Evolutionary conservation across 1,140 invertebrate species (phyloP), one percentile per base, ranked within the genome.

Genomic region (Halictus rubicundus): DNA sequence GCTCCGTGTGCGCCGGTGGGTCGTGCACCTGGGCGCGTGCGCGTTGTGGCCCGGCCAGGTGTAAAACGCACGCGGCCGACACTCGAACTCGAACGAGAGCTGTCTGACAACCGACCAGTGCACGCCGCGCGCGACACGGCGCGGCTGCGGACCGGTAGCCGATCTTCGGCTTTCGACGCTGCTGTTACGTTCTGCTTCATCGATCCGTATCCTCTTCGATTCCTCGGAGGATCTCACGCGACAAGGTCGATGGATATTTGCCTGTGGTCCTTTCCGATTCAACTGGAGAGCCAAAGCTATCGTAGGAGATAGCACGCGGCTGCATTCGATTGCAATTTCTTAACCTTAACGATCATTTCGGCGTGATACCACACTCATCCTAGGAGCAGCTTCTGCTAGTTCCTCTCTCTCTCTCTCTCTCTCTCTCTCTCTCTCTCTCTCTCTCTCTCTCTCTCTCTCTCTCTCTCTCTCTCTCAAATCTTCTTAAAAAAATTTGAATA

Each of bases 21-120:
- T 80, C 83, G 87, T 72, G 25, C 87, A 92, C 92, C 92, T 93
- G 92, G 73, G 88, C 91, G 91, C 92, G 83, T 89, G 92, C 92
- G 92, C 90, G 80, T 61, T 77, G 27, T 64, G 49, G 54, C 23
- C 14, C 32, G 46, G 59, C 49, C 84, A 86, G 84, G 84, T 86
- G 84, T 75, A 81, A 70, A 85, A 72, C 68, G 83, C 83, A 84
- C 83, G 85, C 79, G 85, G 27, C 25, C 75, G 65, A 68, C 54
- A 57, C 54, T 57, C 54, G 54, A 57, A 57, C 63, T 64, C 5
- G 32, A 32, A 32, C 64, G n/a, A 68, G 39, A 32, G 32, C 32
- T 32, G 12, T 37, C 27, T 61, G 82, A 81, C 49, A 52, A 63
- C 74, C 72, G 46, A 68, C 76, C 79, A 78, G 82, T 75, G 80